Conservation (phyloP, 2,113 vertebrate genomes). For the Potamarius usumacintae region DNA sequence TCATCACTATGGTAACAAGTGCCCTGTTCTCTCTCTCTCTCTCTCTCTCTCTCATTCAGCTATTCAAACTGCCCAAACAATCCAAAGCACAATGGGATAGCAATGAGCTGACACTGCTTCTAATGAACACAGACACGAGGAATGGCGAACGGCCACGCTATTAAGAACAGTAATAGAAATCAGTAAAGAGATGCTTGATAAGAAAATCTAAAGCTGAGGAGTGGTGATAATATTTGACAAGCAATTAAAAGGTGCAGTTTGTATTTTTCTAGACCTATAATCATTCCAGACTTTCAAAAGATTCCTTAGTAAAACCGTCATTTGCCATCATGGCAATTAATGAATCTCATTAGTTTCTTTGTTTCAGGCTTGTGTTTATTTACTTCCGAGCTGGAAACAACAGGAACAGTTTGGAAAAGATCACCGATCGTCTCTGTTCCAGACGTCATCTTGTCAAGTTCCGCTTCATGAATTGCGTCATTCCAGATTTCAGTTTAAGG, state of each 20-base stretch:
- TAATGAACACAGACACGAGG: background rate
- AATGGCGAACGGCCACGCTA: background rate
- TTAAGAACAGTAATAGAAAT: background rate
- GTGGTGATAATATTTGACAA: background rate
- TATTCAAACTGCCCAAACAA: background rate
- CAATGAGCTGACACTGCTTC: background rate
- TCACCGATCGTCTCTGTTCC: background rate
- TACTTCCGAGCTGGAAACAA: background rate
- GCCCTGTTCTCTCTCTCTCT: background rate
- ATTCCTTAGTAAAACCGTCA: background rate
- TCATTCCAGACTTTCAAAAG: background rate
- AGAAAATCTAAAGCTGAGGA: background rate
- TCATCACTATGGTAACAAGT: constrained; percentile 10
- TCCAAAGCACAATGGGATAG: background rate
- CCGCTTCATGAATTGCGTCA: background rate
- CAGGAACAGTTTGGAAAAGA: background rate
- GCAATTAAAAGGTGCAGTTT: background rate
- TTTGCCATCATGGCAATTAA: background rate
- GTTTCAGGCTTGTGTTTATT: background rate
- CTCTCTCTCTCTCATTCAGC: background rate
- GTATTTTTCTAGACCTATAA: background rate
- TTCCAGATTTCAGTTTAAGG: background rate
- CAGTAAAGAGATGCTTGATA: background rate
- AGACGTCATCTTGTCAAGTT: background rate
- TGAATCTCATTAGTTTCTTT: background rate